These are phyloP conservation scores for Diachasmimorpha longicaudata DNA, from an alignment of 1,140 invertebrate species.

Conservation along the genomic window DNA sequence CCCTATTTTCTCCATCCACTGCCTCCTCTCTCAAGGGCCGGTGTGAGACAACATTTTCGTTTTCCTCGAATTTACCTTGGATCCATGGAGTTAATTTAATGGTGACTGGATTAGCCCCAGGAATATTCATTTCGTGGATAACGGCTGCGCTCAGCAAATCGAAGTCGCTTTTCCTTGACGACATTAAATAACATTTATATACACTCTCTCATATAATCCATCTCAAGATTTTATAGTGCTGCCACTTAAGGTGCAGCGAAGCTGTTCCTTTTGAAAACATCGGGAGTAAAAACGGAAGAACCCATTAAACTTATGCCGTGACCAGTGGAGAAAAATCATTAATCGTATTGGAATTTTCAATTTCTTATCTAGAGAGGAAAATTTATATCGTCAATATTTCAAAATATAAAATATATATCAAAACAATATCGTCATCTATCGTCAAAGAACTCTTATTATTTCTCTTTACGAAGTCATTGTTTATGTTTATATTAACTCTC, in stretches of 20 bases:
- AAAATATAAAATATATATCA: too few relatives aligned
- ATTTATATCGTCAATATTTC: too few relatives aligned
- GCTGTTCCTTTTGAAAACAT: not conserved
- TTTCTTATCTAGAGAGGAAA: too few relatives aligned
- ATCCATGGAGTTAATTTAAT: slow-evolving; percentile 7
- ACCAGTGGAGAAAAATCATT: not conserved
- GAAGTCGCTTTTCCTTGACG: slow-evolving; percentile 1
- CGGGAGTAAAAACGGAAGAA: not conserved
- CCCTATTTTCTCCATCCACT: not conserved
- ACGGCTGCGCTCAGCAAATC: slow-evolving; percentile 1
- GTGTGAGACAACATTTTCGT: not conserved
- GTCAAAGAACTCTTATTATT: too few relatives aligned
- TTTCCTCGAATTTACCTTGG: slow-evolving; percentile 4
- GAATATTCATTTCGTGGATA: slow-evolving; percentile 23
- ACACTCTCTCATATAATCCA: not conserved
- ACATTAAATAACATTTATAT: not conserved
- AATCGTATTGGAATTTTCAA: too few relatives aligned
- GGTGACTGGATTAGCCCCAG: not conserved
- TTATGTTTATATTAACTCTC: too few relatives aligned
- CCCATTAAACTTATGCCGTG: not conserved
- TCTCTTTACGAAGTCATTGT: too few relatives aligned
- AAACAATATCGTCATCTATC: too few relatives aligned
- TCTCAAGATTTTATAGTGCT: not conserved
- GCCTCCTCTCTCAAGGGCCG: not conserved
- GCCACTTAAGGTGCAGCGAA: not conserved